Conservation (phyloP, 2,888 invertebrate species). For the Odontomyia ornata region DNA sequence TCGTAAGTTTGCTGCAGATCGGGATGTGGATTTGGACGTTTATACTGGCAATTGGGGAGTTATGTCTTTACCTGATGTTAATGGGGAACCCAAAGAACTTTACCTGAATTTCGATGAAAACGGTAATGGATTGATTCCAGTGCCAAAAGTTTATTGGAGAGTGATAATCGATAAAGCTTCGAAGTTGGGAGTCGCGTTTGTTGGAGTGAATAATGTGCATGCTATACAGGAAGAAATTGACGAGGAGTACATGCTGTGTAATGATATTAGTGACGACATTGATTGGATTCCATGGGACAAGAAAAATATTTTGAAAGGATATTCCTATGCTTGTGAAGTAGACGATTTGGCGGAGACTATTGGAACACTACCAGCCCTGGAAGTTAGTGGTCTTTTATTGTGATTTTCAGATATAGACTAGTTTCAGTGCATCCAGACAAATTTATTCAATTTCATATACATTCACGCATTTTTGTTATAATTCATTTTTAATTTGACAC, state of each 20-base stretch:
- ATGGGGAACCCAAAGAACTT: slow-evolving; percentile 53
- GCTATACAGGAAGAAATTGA: slow-evolving; percentile 38
- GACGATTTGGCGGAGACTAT: slow-evolving; percentile 52
- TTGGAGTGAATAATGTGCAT: slow-evolving; percentile 64
- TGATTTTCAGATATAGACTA: too few relatives aligned
- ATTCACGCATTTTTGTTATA: too few relatives aligned
- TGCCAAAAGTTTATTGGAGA: slow-evolving; percentile 64
- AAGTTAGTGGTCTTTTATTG: slow-evolving; percentile 25
- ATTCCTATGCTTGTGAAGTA: slow-evolving; percentile 61
- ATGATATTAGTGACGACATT: slow-evolving; percentile 55
- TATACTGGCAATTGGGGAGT: slow-evolving; percentile 61
- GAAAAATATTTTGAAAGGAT: slow-evolving; percentile 53
- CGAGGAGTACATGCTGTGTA: slow-evolving; percentile 55
- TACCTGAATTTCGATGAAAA: slow-evolving; percentile 54
- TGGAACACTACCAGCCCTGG: slow-evolving; percentile 6
- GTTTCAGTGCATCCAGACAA: too few relatives aligned
- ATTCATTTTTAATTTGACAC: too few relatives aligned
- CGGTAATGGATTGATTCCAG: slow-evolving; percentile 54
- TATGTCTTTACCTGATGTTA: slow-evolving; percentile 57
- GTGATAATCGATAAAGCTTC: slow-evolving; percentile 60
- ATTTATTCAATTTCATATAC: too few relatives aligned
- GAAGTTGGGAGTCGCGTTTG: slow-evolving; percentile 60
- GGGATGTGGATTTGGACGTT: slow-evolving; percentile 53
- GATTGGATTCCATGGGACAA: slow-evolving; percentile 57
- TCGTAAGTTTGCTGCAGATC: slow-evolving; percentile 53